Evolutionary conservation across 2,113 vertebrate genomes (phyloP), one percentile per base, ranked within the genome.

Genomic region (Balaeniceps rex): DNA sequence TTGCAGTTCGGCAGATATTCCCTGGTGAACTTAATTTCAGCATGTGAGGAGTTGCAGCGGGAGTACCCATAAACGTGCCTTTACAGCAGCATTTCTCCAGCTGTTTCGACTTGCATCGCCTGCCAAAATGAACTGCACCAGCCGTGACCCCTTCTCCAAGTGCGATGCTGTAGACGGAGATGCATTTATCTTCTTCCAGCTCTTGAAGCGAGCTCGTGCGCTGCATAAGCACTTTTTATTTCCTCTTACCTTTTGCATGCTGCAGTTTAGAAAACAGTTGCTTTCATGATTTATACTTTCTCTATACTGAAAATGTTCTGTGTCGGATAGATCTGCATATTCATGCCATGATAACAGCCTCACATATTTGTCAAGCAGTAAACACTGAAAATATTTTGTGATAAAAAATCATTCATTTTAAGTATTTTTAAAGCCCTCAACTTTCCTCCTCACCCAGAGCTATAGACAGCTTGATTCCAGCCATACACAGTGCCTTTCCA

Each of bases 41-140:
- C 38, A 0, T 4, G 24, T 10, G 42, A 79, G 64, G 47, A 75
- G 31, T 4, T 40, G 70, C 57, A 51, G 70, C 4, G 24, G 40
- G 51, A 49, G 28, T 8, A 29, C 7, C 38, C 55, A 12, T 6
- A 44, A 21, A 7, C 0, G 0, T 7, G 42, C 36, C 8, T 38
- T 65, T 16, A 23, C 10, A 26, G 60, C 78, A 65, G 31, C 10
- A 3, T 31, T 83, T 78, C 82, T 81, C 36, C 74, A 34, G 12
- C 31, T 44, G 14, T 21, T 75, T 36, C 9, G 4, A 14, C 9
- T 57, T 29, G n/a, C 46, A 21, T 5, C 10, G 0, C 69, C 26
- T 12, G 34, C 54, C n/a, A 6, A 57, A 47, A 21, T 7, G 49
- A 81, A 12, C 40, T 9, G 18, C 2, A 13, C 49, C 14, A 28